Conservation (phyloP, 37 sponge, comb jelly and placozoan genomes). For the Spongilla lacustris region DNA sequence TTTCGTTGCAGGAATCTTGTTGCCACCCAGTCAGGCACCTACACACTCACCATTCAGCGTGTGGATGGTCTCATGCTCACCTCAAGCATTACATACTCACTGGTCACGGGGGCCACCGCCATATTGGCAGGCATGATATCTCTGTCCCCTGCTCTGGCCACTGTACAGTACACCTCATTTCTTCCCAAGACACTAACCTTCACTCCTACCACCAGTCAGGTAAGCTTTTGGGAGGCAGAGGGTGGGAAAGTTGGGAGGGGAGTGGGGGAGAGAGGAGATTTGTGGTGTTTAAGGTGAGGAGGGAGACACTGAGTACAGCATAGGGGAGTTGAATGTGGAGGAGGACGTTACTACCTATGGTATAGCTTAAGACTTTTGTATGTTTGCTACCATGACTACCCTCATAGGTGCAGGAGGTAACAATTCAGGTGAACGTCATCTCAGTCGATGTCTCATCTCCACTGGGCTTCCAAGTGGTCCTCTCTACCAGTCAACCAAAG, state of each 20-base stretch:
- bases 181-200: conserved; percentile 1
- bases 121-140: conserved; percentile 42
- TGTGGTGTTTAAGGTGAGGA: too few species aligned
- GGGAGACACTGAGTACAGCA: too few species aligned
- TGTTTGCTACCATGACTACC: not conserved
- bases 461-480: conserved; percentile 33
- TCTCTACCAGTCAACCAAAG: not conserved
- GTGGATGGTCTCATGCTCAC: conserved; percentile 32
- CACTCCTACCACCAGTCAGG: not conserved
- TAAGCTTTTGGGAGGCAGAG: not conserved
- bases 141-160: conserved; percentile 45
- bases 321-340: too few species aligned
- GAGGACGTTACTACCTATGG: too few species aligned
- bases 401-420: not conserved
- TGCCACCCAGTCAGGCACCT: conserved; percentile 11
- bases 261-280: too few species aligned
- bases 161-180: conserved; percentile 41
- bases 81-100: conserved; percentile 11
- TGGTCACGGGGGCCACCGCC: not conserved
- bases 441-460: conserved; percentile 6
- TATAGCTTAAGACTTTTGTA: not conserved
- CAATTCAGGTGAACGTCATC: not conserved
- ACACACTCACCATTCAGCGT: conserved; percentile 43
- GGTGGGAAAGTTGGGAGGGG: not conserved
- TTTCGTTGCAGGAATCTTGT: conserved; percentile 24